Evolutionary conservation across 2,888 invertebrate genomes (phyloP).

Genomic region (Formica aserva): DNA sequence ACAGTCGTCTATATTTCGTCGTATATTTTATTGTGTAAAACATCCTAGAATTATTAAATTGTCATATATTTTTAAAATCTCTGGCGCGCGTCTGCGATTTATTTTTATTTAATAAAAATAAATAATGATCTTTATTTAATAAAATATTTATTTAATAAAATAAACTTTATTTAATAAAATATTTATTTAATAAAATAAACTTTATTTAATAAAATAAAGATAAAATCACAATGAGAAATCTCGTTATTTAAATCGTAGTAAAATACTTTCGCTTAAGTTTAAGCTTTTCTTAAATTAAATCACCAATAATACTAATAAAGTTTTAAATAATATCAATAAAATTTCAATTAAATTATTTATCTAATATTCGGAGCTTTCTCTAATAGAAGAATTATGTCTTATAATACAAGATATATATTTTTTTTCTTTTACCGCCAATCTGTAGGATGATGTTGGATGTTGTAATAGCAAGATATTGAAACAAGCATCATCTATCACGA

Average conservation of each 20-base stretch:
- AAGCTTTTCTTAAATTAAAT: background rate
- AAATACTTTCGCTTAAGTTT: background rate
- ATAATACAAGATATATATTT: background rate
- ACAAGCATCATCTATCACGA: background rate
- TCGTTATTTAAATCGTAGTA: background rate
- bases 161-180: background rate
- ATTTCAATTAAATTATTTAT: constrained; percentile 22
- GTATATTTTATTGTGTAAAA: background rate
- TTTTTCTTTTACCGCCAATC: background rate
- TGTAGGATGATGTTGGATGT: background rate
- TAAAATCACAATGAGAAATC: background rate
- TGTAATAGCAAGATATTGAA: constrained; percentile 17
- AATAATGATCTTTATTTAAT: no score
- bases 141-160: no score
- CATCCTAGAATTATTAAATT: background rate
- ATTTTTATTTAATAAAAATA: background rate
- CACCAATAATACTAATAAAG: background rate
- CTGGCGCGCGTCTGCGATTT: background rate
- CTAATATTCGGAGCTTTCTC: background rate
- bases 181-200: no score
- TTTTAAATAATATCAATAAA: background rate
- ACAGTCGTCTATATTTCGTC: background rate
- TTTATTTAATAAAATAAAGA: background rate
- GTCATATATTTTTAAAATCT: background rate
- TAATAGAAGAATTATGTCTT: background rate